Evolutionary conservation across 2,797 vertebrate genomes (phyloP), one percentile per base, ranked within the genome.

Genomic region (Hipposideros larvatus): DNA sequence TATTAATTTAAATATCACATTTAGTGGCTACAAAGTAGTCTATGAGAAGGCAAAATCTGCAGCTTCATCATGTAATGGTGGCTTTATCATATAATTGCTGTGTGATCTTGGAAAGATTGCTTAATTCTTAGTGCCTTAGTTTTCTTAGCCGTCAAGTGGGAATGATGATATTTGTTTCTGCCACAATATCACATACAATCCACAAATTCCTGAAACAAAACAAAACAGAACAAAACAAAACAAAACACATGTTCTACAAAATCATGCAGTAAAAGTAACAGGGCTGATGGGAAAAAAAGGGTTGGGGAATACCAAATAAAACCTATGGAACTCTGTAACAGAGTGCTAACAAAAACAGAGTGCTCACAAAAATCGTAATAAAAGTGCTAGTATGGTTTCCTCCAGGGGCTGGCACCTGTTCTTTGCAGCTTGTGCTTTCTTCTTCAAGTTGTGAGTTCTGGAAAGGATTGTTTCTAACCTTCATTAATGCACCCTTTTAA

Each of bases 111-210:
- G 37, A 55, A 91, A 80, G 24, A 43, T 28, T 66, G 61, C 31
- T 34, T 63, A 85, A 95, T 80, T 66, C 28, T 82, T 86, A 61
- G n/a, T 89, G 43, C 37, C 9, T 93, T 10, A 37, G 55, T 90
- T 74, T 91, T 83, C 59, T 75, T 28, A 68, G 22, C 19, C 84
- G 19, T 75, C 48, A 93, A 88, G n/a, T n/a, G 65, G 71, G 10
- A 59, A 70, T 41, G n/a, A 53, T 46, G 63, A 34, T 19, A 43
- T 5, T 15, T n/a, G 6, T 59, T 41, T 92, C 43, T 19, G 5
- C 71, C 78, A n/a, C 22, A 28, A 21, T 5, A n/a, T 84, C 26
- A n/a, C 4, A 41, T 71, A 59, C 14, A 55, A 55, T 70, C 8
- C 51, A 55, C 19, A 11, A 41, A 84, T 73, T 84, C 22, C 43